Conservation (phyloP, 2,797 vertebrate genomes). For the Eidolon dupreanum region DNA sequence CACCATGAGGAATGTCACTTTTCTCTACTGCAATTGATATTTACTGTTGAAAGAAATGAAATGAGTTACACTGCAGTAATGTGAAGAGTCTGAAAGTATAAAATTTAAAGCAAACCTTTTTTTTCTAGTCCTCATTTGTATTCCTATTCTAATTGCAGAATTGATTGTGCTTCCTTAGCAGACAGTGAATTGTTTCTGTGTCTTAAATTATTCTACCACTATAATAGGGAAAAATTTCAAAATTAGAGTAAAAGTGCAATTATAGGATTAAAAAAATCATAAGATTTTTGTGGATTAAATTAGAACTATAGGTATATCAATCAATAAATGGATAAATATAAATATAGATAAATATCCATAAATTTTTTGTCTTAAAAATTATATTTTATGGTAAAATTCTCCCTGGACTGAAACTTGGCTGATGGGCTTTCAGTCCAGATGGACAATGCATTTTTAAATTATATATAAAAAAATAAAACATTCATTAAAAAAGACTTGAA, state of each 20-base stretch:
- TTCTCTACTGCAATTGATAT: neutral
- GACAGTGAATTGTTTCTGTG: neutral
- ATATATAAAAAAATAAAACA: constrained; percentile 21
- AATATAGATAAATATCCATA: neutral
- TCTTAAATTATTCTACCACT: neutral
- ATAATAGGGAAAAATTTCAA: neutral
- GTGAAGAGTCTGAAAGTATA: neutral
- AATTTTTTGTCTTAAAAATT: constrained; percentile 40
- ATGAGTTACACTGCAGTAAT: neutral
- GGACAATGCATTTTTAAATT: constrained; percentile 58
- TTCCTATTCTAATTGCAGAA: neutral
- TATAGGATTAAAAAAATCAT: neutral
- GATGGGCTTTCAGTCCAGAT: neutral
- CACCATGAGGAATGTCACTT: neutral
- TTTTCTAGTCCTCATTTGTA: neutral
- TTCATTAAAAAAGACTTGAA: constrained; percentile 13
- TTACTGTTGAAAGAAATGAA: neutral
- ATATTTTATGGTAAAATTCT: neutral
- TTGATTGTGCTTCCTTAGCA: neutral
- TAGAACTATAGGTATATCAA: neutral
- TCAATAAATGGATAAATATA: neutral
- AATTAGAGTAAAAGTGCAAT: neutral
- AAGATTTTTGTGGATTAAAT: neutral
- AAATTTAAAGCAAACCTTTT: neutral
- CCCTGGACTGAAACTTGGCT: constrained; percentile 19